phyloP scores from a whole-genome alignment of 2,888 invertebrate genomes.

The Papilio gigon region DNA sequence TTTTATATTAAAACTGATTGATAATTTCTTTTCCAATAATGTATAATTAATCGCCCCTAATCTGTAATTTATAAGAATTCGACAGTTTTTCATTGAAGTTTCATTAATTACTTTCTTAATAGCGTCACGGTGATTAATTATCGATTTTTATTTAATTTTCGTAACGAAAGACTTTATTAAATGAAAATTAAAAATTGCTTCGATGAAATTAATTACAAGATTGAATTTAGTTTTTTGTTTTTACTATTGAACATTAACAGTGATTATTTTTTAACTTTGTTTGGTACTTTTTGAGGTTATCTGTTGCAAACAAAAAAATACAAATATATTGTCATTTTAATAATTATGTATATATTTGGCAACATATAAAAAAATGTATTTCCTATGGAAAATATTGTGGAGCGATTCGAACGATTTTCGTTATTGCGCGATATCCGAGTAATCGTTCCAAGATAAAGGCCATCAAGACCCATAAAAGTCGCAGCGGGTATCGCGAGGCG shows the following conservation, averaged over 20 bases:
- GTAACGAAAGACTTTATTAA: neutral
- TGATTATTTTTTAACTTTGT: too few relatives aligned
- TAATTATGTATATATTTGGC: neutral
- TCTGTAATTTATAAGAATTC: constrained; percentile 2
- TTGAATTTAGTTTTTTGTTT: neutral
- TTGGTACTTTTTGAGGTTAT: neutral
- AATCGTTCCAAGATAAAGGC: constrained; percentile 35
- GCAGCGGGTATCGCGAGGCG: constrained; percentile 26
- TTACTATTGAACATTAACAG: too few relatives aligned
- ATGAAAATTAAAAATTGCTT: neutral
- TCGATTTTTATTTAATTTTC: constrained; percentile 1
- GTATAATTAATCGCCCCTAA: constrained; percentile 20
- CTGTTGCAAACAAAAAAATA: neutral
- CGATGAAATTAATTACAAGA: neutral
- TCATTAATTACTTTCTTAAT: constrained; percentile 29
- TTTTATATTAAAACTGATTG: constrained; percentile 32
- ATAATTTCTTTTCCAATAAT: constrained; percentile 12
- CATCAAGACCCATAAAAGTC: constrained; percentile 38
- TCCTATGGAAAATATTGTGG: neutral
- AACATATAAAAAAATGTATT: neutral
- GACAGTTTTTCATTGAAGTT: constrained; percentile 16
- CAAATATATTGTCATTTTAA: neutral
- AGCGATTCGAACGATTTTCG: constrained; percentile 10
- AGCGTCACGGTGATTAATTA: constrained; percentile 13
- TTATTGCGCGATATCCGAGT: constrained; percentile 30